Conservation (phyloP, 2,113 vertebrate genomes). For the Actenoides hombroni region DNA sequence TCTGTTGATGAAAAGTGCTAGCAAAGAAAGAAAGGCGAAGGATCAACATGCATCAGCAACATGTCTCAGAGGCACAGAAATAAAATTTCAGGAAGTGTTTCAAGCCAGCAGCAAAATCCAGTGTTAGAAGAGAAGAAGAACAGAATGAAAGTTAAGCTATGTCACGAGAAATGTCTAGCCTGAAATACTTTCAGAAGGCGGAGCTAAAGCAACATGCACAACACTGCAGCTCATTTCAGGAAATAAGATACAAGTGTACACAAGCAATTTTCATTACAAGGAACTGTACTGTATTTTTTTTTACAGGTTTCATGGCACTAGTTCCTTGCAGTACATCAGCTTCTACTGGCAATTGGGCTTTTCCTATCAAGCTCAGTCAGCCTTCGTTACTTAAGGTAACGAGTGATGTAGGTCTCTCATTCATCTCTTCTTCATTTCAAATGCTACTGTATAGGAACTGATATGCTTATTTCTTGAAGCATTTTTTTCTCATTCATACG, state of each 20-base stretch:
- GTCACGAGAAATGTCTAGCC: neutral
- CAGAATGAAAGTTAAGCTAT: neutral
- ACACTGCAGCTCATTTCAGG: neutral
- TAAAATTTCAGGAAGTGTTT: neutral
- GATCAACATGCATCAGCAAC: neutral
- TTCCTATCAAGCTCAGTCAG: neutral
- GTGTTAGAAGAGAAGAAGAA: neutral
- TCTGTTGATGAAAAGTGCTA: neutral
- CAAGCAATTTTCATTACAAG: neutral
- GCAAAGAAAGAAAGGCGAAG: neutral
- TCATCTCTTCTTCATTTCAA: neutral
- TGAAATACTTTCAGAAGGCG: neutral
- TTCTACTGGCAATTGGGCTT: neutral
- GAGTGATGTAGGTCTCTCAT: neutral
- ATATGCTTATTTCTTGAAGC: neutral
- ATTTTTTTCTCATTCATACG: neutral
- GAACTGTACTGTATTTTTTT: neutral
- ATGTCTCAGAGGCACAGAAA: neutral
- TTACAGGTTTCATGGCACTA: neutral
- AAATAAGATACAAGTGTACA: neutral
- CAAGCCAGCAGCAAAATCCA: neutral
- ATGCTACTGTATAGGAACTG: neutral
- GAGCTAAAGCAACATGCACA: neutral
- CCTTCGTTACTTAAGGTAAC: slow-evolving; percentile 2
- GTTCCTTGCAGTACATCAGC: neutral